Evolutionary conservation across 2,888 invertebrate species (phyloP).

Genomic region (Opisthograptis luteolata): DNA sequence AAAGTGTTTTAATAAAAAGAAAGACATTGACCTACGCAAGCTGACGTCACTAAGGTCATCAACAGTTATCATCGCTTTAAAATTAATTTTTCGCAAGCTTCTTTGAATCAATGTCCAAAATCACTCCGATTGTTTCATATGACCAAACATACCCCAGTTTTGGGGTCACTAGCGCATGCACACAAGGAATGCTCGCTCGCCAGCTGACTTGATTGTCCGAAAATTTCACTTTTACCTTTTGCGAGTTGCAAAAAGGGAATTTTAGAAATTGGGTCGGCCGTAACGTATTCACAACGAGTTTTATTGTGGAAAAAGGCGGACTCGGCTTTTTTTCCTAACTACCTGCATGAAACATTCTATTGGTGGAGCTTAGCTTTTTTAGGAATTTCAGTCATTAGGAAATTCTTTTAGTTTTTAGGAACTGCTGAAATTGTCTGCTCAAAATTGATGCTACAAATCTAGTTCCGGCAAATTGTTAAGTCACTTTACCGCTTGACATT

Average conservation of each 20-base stretch:
- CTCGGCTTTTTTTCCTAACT: background rate
- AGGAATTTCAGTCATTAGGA: no score
- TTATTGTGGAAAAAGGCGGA: constrained; percentile 22
- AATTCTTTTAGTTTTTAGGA: no score
- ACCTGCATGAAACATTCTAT: background rate
- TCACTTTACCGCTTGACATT: no score
- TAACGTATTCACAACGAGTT: constrained; percentile 20
- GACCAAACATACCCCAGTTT: constrained; percentile 1
- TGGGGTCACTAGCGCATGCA: constrained; percentile 11
- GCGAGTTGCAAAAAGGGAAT: constrained; percentile 35
- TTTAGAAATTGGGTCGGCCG: constrained; percentile 46
- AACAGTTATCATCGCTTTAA: no score
- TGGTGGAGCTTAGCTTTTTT: background rate
- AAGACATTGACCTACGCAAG: no score
- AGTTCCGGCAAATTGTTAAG: no score
- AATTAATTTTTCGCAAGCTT: no score
- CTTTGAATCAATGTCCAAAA: background rate
- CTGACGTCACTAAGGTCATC: no score
- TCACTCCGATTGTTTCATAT: background rate
- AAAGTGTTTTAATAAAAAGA: no score
- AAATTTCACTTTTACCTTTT: constrained; percentile 52
- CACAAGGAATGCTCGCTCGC: constrained; percentile 28
- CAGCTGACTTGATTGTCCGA: constrained; percentile 48
- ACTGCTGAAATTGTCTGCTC: no score
- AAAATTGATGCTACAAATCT: no score